Evolutionary conservation across 2,888 invertebrate species (phyloP).

Genomic region (Tenthredo amoena): DNA sequence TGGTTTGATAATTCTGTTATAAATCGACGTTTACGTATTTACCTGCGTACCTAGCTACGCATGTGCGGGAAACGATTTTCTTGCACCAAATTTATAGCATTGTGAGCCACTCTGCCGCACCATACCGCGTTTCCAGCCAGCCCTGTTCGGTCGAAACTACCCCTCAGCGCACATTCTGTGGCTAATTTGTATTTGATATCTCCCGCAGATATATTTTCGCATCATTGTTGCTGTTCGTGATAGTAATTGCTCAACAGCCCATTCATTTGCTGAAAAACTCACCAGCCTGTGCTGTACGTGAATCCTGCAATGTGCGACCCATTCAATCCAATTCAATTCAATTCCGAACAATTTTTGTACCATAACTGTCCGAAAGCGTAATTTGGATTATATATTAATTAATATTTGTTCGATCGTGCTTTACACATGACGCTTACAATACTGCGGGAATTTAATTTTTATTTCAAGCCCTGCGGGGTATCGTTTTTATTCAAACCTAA

Average conservation of each 20-base stretch:
- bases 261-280: slow-evolving; percentile 34
- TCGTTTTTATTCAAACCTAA: not conserved
- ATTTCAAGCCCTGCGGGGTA: not conserved
- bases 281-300: slow-evolving; percentile 13
- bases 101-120: slow-evolving; percentile 32
- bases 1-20: slow-evolving; percentile 44
- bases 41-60: slow-evolving; percentile 8
- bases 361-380: not conserved
- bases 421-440: not conserved
- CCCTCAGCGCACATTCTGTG: slow-evolving; percentile 47
- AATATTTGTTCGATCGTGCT: slow-evolving; percentile 9
- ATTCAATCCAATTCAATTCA: slow-evolving; percentile 23
- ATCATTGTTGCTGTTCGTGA: slow-evolving; percentile 38
- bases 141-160: slow-evolving; percentile 15
- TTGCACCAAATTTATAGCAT: slow-evolving; percentile 19
- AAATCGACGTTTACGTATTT: slow-evolving; percentile 47
- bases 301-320: slow-evolving; percentile 1
- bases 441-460: not conserved
- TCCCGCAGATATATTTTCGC: slow-evolving; percentile 31
- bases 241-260: slow-evolving; percentile 49
- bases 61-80: slow-evolving; percentile 21
- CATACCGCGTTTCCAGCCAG: slow-evolving; percentile 9
- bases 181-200: slow-evolving; percentile 52
- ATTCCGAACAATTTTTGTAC: slow-evolving; percentile 11
- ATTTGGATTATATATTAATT: slow-evolving; percentile 14